Percentiles rank a stretch among this genome's conserved stretches.
Conservation (phyloP, 2,113 vertebrate genomes). For the Centropus bengalensis region DNA sequence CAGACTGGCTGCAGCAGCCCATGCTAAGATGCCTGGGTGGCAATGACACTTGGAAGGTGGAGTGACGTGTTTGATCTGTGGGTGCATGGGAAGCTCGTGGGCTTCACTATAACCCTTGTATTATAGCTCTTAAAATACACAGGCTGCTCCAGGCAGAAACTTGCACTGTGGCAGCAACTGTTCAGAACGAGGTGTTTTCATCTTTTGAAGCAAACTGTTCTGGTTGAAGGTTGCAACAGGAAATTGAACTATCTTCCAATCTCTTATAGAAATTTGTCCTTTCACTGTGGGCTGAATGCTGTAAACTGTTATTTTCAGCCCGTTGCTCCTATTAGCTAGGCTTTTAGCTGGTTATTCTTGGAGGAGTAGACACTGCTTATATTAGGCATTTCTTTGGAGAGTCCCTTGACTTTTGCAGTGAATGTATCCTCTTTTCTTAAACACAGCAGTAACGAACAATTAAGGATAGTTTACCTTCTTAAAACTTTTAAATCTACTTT, state of each 20-base stretch:
- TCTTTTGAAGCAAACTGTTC: not conserved
- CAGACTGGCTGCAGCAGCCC: not conserved
- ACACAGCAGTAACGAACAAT: not conserved
- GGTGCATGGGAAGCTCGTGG: fast-evolving
- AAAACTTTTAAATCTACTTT: not conserved
- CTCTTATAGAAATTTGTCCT: not conserved
- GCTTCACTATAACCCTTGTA: fast-evolving
- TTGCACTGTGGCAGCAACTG: not conserved
- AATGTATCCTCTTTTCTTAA: not conserved
- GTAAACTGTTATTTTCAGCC: not conserved
- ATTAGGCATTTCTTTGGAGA: not conserved
- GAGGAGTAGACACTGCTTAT: not conserved
- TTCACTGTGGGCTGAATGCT: not conserved
- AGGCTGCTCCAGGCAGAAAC: not conserved
- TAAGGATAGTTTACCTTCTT: not conserved
- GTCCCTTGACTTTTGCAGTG: fast-evolving
- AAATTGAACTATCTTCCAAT: not conserved
- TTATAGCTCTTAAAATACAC: not conserved
- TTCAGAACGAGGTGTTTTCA: fast-evolving
- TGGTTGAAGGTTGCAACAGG: not conserved
- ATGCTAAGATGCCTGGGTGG: too few species aligned
- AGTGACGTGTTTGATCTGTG: not conserved
- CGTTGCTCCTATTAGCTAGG: not conserved
- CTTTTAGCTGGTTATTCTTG: not conserved
- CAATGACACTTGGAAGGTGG: fast-evolving